These are phyloP conservation scores for Notospermus geniculatus DNA, from an alignment of 1,140 invertebrate genomes.

Conservation along the genomic window DNA sequence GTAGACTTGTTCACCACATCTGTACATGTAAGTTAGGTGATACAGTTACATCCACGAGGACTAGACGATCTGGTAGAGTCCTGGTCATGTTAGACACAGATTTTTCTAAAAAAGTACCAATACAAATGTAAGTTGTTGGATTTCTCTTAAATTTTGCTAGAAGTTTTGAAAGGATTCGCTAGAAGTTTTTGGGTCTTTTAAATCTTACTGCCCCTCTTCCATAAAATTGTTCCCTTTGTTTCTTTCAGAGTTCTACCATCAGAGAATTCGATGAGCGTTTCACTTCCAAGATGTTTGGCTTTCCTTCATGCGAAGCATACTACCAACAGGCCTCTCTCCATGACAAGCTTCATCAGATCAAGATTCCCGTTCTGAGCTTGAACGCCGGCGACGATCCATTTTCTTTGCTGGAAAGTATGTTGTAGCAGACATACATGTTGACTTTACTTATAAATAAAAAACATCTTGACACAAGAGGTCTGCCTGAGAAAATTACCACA, in stretches of 20 bases:
- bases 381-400: conserved; percentile 85
- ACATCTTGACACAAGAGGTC: neutral
- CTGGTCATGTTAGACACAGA: no score
- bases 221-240: conserved; percentile 13
- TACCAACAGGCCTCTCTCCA: conserved; percentile 73
- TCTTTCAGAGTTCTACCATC: conserved; percentile 69
- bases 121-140: no score
- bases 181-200: no score
- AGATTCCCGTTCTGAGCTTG: conserved; percentile 72
- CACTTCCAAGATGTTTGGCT: conserved; percentile 81
- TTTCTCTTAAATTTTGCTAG: no score
- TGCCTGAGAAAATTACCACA: neutral
- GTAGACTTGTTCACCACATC: no score
- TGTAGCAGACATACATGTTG: neutral
- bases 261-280: conserved; percentile 80
- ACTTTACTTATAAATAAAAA: neutral
- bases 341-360: conserved; percentile 66
- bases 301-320: conserved; percentile 74
- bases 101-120: no score
- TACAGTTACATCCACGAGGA: no score
- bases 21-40: no score
- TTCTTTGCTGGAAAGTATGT: conserved; percentile 68
- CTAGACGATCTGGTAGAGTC: no score
- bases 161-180: no score
- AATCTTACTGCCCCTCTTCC: no score